Evolutionary conservation across 2,113 vertebrate species (phyloP).

Genomic region (Rutilus rutilus): DNA sequence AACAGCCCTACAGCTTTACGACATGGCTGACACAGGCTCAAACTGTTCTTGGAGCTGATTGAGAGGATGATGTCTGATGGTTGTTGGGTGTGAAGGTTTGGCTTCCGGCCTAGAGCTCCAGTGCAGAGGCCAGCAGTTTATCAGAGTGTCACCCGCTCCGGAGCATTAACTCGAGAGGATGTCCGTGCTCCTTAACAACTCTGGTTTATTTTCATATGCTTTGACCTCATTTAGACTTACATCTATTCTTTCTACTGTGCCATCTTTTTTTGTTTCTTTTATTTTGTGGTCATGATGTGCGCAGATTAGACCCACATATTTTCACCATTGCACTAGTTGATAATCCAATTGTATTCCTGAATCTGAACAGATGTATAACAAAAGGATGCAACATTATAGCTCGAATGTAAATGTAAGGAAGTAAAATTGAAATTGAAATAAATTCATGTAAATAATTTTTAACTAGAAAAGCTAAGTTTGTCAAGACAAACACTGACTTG

Average conservation of each 20-base stretch:
- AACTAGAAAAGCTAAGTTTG: not conserved
- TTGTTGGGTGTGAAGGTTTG: constrained; percentile 38
- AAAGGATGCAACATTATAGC: not conserved
- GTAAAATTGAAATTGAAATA: not conserved
- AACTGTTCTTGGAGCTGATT: constrained; percentile 21
- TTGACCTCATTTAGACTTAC: not conserved
- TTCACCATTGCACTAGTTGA: not conserved
- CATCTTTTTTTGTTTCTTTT: constrained; percentile 34
- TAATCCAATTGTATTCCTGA: not conserved
- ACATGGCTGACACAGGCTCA: constrained; percentile 19
- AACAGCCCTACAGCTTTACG: constrained; percentile 25
- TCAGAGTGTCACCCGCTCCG: constrained; percentile 55
- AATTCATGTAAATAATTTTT: not conserved
- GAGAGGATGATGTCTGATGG: constrained; percentile 42
- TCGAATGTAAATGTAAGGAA: not conserved
- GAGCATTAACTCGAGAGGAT: constrained; percentile 52
- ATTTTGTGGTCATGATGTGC: not conserved
- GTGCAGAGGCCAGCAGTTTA: constrained; percentile 38
- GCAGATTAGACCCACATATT: not conserved
- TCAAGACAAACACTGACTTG: not conserved
- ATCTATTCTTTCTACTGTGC: not conserved
- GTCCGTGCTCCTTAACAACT: constrained; percentile 34
- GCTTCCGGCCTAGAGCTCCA: constrained; percentile 22
- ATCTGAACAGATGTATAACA: not conserved
- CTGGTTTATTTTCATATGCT: constrained; percentile 8